Conservation (phyloP, 1,140 invertebrate species). For the Lysiphlebus fabarum region DNA sequence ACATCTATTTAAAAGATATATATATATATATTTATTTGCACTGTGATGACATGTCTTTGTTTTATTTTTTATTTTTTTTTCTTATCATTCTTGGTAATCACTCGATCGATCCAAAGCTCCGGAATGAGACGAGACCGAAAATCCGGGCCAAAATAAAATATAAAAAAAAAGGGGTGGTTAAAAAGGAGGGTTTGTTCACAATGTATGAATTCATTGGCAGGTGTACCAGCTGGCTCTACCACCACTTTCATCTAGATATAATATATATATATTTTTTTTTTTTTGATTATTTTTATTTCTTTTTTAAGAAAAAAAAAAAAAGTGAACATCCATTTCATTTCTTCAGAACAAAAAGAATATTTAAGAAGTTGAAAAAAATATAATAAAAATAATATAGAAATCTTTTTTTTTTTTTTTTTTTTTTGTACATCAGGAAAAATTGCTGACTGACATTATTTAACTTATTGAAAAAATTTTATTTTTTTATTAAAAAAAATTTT, state of each 20-base stretch:
- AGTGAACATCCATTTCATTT: conserved; percentile 10
- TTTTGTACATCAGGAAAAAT: not conserved
- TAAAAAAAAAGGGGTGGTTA: no score
- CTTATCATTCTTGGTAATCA: conserved; percentile 26
- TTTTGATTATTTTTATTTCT: conserved; percentile 17
- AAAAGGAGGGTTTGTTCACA: not conserved
- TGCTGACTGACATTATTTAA: no score
- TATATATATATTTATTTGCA: no score
- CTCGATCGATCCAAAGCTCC: conserved; percentile 17
- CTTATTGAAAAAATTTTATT: no score
- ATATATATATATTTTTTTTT: no score
- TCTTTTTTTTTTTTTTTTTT: no score
- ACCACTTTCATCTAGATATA: no score
- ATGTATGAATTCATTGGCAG: conserved; percentile 27
- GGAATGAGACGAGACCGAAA: not conserved
- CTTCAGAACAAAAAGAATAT: not conserved
- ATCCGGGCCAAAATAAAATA: not conserved
- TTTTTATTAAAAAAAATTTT: no score
- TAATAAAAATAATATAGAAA: no score
- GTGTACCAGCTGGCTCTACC: conserved; percentile 22
- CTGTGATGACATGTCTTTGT: not conserved
- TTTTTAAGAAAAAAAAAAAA: conserved; percentile 4
- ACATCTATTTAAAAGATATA: not conserved
- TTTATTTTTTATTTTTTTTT: conserved; percentile 5
- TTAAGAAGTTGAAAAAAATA: no score